Base-by-base conservation (phyloP, 1,140 invertebrate species). In the Brachionus calyciflorus region DNA sequence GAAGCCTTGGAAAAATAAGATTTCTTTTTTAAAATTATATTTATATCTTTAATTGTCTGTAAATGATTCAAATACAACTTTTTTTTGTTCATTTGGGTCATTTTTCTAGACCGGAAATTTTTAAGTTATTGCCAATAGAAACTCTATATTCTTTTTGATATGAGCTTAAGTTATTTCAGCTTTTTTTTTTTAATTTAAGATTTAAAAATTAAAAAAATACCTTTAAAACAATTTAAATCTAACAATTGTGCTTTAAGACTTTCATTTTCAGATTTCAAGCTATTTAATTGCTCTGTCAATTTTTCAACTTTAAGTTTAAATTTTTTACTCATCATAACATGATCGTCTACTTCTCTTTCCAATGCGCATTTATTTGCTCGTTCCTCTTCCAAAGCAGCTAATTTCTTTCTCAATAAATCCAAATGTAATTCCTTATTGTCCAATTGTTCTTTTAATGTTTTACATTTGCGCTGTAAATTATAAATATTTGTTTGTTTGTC, bases 401-500 rank as follows among this genome's bases (percentile, higher is more conserved):
- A 80, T 84, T 96, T 96, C 78, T 92, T 89, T 26, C 93, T 87
- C 21, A 96, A 84, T 51, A 96, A 87, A 85, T 95, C 93, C 80
- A 95, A 84, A 82, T 96, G 93, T 5, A 96, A 87, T 83, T 96
- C 93, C 80, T 93, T 90, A 77, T 92, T 89, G 82, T 94, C 92
- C n/a, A 95, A 84, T 82, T 95, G 92, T 81, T 96, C 93, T 21
- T 92, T 87, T 1, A 95, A 82, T 2, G 90, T 90, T 79, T 92
- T 88, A 9, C 48, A 46, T 40, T 76, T 76, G 4, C 73, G 41
- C 19, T 76, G 73, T 30, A 76, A 76, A 78, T 82, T 83, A 77
- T 85, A 85, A 14, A 85, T 81, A 51, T 84, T 82, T 24, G 84
- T 82, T 68, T 82, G 82, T 37, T 81, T 79, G 73, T 84, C 83